phyloP scores from a whole-genome alignment of 1,140 invertebrate species.

The Trialeurodes vaporariorum region DNA sequence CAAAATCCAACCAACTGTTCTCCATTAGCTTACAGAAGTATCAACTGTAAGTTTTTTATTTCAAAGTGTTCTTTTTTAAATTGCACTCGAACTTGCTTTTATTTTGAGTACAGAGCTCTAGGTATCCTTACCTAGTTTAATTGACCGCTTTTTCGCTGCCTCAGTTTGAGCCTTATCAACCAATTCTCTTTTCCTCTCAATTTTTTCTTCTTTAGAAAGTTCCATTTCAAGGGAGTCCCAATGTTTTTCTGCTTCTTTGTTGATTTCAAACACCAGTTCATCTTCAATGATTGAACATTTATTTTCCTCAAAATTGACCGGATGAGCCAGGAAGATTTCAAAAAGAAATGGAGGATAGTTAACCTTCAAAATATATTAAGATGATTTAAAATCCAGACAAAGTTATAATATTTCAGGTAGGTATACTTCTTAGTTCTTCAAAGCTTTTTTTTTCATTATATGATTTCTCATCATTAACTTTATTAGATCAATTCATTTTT shows the following conservation, averaged over 20 bases:
- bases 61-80: too few species aligned
- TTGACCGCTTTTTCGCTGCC: slow-evolving; percentile 38
- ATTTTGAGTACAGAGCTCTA: too few species aligned
- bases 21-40: too few species aligned
- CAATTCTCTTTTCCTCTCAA: slow-evolving; percentile 37
- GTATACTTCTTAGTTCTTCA: too few species aligned
- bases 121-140: too few species aligned
- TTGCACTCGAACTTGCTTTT: too few species aligned
- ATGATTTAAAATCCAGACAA: slow-evolving; percentile 15
- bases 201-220: slow-evolving; percentile 42
- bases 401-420: too few species aligned
- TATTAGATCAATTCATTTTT: too few species aligned
- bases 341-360: slow-evolving; percentile 52
- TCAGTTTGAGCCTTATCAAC: slow-evolving; percentile 40
- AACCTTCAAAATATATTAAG: slow-evolving; percentile 33
- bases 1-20: too few species aligned
- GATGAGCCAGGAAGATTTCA: slow-evolving; percentile 46
- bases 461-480: too few species aligned
- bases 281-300: slow-evolving; percentile 42
- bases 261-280: slow-evolving; percentile 45
- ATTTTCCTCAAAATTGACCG: slow-evolving; percentile 43
- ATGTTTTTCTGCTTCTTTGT: slow-evolving; percentile 39
- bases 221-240: slow-evolving; percentile 42
- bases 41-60: too few species aligned
- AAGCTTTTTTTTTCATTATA: too few species aligned